Evolutionary conservation across 1,140 invertebrate genomes (phyloP), one percentile per base, ranked within the genome.

Genomic region (Leptinotarsa defecta): DNA sequence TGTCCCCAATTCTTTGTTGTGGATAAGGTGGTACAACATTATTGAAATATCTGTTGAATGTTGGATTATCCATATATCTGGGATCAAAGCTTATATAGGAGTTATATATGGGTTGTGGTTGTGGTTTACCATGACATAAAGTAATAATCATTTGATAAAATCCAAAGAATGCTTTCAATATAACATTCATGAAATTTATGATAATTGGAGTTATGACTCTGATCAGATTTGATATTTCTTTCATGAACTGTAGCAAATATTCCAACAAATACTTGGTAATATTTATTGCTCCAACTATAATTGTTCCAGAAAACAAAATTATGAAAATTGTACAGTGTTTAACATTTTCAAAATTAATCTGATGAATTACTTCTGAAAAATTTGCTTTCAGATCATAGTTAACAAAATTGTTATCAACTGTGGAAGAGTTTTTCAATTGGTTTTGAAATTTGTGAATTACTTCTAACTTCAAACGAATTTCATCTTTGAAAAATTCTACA

Each of bases 171-270:
- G 20, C 83, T 79, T 82, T 86, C 19, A 80, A 65, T 48, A 86
- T 64, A 17, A 86, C 79, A 22, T 86, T 84, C 65, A 86, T 82
- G 19, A 86, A 70, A 4, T 82, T 82, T 70, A 86, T 73, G 1
- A 85, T 68, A 64, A 87, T 79, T 34, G 87, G 87, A 17, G 84
- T 87, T 1, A 79, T 74, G 19, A 78, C 81, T 69, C 75, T 77
- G 34, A 87, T 78, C 49, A 86, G 65, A 63, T 75, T 61, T 24
- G 82, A 82, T 3, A 84, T 48, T 78, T 86, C 83, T 68, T 69
- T 74, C 27, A 83, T 64, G 20, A 83, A 62, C 73, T 78, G 78
- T 62, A 83, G 73, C 15, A 78, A 48, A 78, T 79, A 83, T 34
- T 83, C 80, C 57, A 81, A 63, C 34, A 82, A 34, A 76, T 77